A percentile compares a stretch with the other conserved stretches of the same genome.
Conservation (phyloP, 2,797 vertebrate genomes). For the Anomalospiza imberbis region DNA sequence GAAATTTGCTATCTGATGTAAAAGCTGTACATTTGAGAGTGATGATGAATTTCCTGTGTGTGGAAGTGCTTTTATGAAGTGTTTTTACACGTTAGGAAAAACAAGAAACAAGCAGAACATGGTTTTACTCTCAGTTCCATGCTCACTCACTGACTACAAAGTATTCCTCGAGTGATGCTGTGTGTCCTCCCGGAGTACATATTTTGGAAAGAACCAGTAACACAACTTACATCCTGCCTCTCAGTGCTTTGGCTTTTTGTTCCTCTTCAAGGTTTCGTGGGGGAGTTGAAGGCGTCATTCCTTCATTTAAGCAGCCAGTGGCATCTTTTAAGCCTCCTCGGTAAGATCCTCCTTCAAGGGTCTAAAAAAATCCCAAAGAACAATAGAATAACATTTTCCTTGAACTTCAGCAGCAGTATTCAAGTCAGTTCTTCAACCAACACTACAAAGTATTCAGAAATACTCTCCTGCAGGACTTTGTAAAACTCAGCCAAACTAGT, state of each 20-base stretch:
- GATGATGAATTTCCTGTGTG: neutral
- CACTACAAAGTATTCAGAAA: neutral
- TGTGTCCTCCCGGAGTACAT: neutral
- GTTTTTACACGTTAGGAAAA: neutral
- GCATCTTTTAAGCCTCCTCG: slow-evolving; percentile 80
- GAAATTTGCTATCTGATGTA: neutral
- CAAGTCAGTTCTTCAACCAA: neutral
- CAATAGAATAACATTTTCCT: neutral
- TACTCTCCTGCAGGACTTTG: neutral
- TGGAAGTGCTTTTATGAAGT: neutral
- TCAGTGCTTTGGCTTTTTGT: slow-evolving; percentile 92
- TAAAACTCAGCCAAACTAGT: neutral
- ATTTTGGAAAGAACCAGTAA: neutral
- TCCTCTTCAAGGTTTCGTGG: slow-evolving; percentile 91
- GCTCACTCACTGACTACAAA: neutral
- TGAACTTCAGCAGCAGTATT: neutral
- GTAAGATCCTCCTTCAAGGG: slow-evolving; percentile 88
- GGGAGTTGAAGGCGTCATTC: slow-evolving; percentile 79
- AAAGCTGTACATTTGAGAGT: neutral
- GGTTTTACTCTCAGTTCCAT: neutral
- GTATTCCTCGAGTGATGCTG: neutral
- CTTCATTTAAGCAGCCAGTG: slow-evolving; percentile 76
- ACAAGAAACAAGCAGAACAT: neutral
- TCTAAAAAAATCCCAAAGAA: slow-evolving; percentile 71
- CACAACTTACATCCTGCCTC: slow-evolving; percentile 90